Percentiles rank a stretch among this genome's conserved stretches.
Evolutionary conservation across 92 coral and sea anemone genomes (phyloP).

Genomic region (Ricordea florida): DNA sequence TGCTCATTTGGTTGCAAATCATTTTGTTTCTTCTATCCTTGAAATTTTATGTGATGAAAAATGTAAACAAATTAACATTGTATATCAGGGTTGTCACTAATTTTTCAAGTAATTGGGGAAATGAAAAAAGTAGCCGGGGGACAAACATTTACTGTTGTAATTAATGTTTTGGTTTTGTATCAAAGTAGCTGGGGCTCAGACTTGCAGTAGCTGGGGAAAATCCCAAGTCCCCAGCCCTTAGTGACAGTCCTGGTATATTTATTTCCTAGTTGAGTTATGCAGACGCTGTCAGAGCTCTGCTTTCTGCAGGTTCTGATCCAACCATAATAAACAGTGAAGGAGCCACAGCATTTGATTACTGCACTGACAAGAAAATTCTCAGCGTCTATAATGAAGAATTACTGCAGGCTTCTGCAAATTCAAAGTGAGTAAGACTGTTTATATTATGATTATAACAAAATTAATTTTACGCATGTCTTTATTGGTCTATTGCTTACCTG

Average conservation of each 20-base stretch:
- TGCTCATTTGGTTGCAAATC: too few species aligned
- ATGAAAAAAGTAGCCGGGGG: too few species aligned
- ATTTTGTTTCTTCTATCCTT: too few species aligned
- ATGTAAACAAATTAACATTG: too few species aligned
- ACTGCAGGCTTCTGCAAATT: constrained; percentile 92
- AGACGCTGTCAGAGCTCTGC: constrained; percentile 89
- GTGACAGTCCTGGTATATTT: background rate
- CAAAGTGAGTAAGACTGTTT: constrained; percentile 64
- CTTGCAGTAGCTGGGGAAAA: too few species aligned
- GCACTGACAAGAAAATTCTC: constrained; percentile 78
- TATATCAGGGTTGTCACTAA: too few species aligned
- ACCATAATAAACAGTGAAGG: constrained; percentile 93
- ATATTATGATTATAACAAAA: background rate
- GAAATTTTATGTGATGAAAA: too few species aligned
- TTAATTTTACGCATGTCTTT: too few species aligned
- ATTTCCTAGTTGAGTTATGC: constrained; percentile 75
- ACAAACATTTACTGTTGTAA: too few species aligned
- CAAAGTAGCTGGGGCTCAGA: too few species aligned
- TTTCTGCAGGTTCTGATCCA: constrained; percentile 97
- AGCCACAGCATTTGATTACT: constrained; percentile 95
- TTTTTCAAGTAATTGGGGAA: too few species aligned
- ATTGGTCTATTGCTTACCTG: too few species aligned
- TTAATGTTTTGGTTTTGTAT: background rate
- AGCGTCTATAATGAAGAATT: constrained; percentile 92
- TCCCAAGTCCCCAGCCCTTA: background rate